phyloP scores from a whole-genome alignment of 1,140 invertebrate species.

The Andrena cerasifolii region DNA sequence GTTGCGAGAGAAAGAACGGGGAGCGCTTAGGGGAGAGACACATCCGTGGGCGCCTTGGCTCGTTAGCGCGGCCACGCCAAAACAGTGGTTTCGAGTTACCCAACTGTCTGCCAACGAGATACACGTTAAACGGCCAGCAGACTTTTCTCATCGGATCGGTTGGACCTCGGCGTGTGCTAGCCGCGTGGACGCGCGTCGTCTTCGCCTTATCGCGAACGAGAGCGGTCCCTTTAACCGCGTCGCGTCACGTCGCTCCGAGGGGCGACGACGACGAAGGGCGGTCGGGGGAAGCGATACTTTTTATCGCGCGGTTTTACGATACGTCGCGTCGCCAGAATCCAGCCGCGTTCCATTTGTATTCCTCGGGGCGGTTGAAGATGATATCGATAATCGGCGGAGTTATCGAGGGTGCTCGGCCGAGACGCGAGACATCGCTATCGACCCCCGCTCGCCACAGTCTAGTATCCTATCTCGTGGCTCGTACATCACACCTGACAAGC shows the following conservation, averaged over 20 bases:
- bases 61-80: no score
- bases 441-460: not conserved
- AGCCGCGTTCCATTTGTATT: not conserved
- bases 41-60: no score
- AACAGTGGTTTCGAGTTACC: no score
- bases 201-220: no score
- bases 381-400: not conserved
- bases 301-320: not conserved
- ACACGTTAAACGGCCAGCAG: no score
- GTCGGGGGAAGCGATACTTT: not conserved
- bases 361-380: not conserved
- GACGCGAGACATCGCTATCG: not conserved
- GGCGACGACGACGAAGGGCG: not conserved
- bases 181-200: no score
- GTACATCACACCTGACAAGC: slow-evolving; percentile 38
- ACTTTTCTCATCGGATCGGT: no score
- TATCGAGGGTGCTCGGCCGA: slow-evolving; percentile 5
- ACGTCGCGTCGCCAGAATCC: not conserved
- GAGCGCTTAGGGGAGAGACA: no score
- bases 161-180: no score
- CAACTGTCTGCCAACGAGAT: no score
- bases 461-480: slow-evolving; percentile 22
- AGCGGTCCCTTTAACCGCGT: no score
- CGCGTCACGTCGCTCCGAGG: not conserved
- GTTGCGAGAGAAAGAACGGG: no score